These are phyloP conservation scores for Polypedilum vanderplanki DNA, from an alignment of 1,140 invertebrate genomes.

Conservation along the genomic window DNA sequence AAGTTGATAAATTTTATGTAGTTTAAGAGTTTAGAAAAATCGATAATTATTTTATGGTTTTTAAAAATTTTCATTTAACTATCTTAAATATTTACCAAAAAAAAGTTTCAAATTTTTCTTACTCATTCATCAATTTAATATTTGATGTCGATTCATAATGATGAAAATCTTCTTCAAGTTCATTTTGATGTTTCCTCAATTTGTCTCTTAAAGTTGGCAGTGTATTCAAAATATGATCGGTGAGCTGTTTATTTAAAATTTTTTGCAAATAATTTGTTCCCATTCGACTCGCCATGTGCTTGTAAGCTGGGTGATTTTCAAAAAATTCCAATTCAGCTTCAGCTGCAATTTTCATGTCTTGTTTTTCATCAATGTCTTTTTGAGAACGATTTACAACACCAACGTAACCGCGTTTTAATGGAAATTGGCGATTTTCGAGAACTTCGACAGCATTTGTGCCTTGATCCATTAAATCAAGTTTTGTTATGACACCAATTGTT, in stretches of 20 bases:
- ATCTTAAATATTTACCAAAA: no score
- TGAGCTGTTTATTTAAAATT: constrained; percentile 96
- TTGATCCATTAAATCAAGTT: constrained; percentile 99
- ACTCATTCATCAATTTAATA: constrained; percentile 46
- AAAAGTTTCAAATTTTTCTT: no score
- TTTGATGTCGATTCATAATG: constrained; percentile 99
- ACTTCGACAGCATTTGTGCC: constrained; percentile 98
- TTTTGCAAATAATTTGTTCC: constrained; percentile 96
- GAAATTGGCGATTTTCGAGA: constrained; percentile 94
- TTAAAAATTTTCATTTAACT: no score
- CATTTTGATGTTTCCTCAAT: constrained; percentile 88
- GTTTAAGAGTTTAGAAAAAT: no score
- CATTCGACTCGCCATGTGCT: constrained; percentile 93
- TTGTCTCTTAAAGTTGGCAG: constrained; percentile 91
- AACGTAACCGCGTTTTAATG: constrained; percentile 90
- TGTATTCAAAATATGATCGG: constrained; percentile 98
- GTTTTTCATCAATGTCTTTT: constrained; percentile 93
- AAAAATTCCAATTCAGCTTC: constrained; percentile 98
- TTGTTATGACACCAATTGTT: constrained; percentile 99
- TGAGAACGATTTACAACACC: constrained; percentile 98
- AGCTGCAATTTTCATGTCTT: constrained; percentile 93
- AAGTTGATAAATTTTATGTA: no score
- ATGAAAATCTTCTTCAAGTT: constrained; percentile 96
- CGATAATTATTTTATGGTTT: no score
- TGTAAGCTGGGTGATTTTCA: constrained; percentile 83